phyloP scores from a whole-genome alignment of 2,888 invertebrate genomes.

The Nebria brevicollis region DNA sequence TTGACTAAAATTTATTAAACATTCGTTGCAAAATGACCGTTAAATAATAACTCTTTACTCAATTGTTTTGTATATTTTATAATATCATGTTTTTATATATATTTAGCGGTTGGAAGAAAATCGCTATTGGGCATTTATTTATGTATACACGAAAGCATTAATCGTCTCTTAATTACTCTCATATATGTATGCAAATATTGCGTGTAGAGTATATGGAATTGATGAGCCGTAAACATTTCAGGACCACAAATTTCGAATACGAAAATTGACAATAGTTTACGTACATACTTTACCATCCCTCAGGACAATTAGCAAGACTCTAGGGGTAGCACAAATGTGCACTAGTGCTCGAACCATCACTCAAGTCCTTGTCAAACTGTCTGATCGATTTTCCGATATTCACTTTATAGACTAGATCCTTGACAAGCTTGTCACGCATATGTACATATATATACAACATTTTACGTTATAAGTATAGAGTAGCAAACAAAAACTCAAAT shows the following conservation, averaged over 20 bases:
- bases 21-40: no score
- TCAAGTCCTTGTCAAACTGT: constrained; percentile 27
- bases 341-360: neutral
- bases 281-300: constrained; percentile 7
- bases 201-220: neutral
- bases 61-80: no score
- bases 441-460: neutral
- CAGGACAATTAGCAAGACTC: constrained; percentile 6
- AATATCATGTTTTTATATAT: no score
- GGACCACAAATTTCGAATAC: neutral
- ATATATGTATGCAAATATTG: neutral
- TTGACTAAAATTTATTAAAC: no score
- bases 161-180: neutral
- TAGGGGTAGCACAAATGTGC: neutral
- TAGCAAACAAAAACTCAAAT: no score
- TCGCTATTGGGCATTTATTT: no score
- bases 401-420: neutral
- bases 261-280: neutral
- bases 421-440: neutral
- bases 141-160: no score
- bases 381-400: constrained; percentile 16
- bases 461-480: no score
- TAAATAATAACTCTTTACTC: no score
- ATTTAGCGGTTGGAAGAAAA: no score
- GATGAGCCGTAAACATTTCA: neutral